Evolutionary conservation across 2,797 vertebrate species (phyloP), one percentile per base, ranked within the genome.

Genomic region (Cheirogaleus major): DNA sequence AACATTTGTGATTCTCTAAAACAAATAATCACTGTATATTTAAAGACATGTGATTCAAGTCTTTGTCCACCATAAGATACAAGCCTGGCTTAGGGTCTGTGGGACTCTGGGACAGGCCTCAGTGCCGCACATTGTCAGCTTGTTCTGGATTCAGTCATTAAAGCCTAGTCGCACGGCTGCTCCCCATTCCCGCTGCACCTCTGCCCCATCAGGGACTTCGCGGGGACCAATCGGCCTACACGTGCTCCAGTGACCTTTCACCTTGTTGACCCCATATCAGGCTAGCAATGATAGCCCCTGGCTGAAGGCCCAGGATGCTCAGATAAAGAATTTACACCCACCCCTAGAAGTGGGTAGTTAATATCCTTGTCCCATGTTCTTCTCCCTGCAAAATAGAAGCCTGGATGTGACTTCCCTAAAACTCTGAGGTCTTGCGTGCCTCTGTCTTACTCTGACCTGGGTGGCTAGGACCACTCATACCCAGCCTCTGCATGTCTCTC

Each of bases 341-440:
- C 7, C 81, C 0, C 38, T 81, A 83, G 41, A 94, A 69, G 92
- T 87, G 45, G 32, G 73, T 0, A 0, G 1, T 4, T 8, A 73
- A 45, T 73, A 69, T 35, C 92, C 92, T 97, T 80, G 78, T 76
- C 92, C 13, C 11, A 20, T 22, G 12, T 32, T 35, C 22, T 61
- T n/a, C 81, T 78, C 38, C 50, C 43, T 65, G 52, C 4, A 52
- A 20, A 57, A 69, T 12, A 69, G 81, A 95, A 23, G 9, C 45
- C 70, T 11, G 32, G 4, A 75, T 2, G 10, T 10, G 69, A 63
- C 45, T 69, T 11, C 30, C 88, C 92, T 95, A 18, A 72, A 87
- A 43, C 70, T 84, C 78, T 30, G 13, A 0, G 43, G n/a, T 43
- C 41, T 35, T 32, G 7, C 30, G 41, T 76, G 52, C 38, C 38